Evolutionary conservation across 2,888 invertebrate species (phyloP).

Genomic region (Caenorhabditis sulstoni): DNA sequence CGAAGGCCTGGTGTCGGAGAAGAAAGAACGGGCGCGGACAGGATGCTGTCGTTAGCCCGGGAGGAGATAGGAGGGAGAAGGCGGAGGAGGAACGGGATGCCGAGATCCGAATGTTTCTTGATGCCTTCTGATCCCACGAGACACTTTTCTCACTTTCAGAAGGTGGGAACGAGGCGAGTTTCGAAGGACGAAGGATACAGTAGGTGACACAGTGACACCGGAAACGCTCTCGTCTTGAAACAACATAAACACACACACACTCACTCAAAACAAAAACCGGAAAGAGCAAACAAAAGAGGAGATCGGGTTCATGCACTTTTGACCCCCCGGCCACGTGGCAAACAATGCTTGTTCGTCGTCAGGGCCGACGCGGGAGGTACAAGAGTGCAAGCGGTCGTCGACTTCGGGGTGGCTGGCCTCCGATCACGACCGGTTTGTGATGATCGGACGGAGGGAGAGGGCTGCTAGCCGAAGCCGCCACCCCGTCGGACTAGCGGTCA

Average conservation of each 20-base stretch:
- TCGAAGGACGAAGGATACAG: not conserved
- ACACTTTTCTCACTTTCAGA: too few relatives aligned
- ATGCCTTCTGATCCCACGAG: slow-evolving; percentile 5
- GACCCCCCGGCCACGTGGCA: slow-evolving; percentile 31
- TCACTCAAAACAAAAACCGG: slow-evolving; percentile 4
- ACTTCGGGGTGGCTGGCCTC: slow-evolving; percentile 21
- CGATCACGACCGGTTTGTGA: slow-evolving; percentile 37
- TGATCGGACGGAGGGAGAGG: slow-evolving; percentile 15
- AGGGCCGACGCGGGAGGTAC: slow-evolving; percentile 20
- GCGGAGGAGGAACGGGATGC: slow-evolving; percentile 31
- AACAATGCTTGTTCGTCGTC: slow-evolving; percentile 10
- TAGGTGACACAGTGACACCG: slow-evolving; percentile 12
- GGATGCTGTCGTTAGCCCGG: slow-evolving; percentile 42
- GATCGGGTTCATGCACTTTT: slow-evolving; percentile 18
- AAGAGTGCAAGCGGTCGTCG: slow-evolving; percentile 37
- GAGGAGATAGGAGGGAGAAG: slow-evolving; percentile 5
- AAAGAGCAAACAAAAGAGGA: slow-evolving; percentile 10
- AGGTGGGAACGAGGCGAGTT: too few relatives aligned
- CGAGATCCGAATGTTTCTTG: slow-evolving; percentile 23
- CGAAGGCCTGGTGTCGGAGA: not conserved
- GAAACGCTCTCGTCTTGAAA: not conserved
- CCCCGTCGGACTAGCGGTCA: slow-evolving; percentile 24
- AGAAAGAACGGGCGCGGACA: slow-evolving; percentile 33
- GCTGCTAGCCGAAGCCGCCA: slow-evolving; percentile 15
- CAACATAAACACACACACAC: not conserved